Percentiles rank a stretch among this genome's conserved stretches.
phyloP scores from a whole-genome alignment of 92 coral and sea anemone genomes.

The Parazoanthus darwini region DNA sequence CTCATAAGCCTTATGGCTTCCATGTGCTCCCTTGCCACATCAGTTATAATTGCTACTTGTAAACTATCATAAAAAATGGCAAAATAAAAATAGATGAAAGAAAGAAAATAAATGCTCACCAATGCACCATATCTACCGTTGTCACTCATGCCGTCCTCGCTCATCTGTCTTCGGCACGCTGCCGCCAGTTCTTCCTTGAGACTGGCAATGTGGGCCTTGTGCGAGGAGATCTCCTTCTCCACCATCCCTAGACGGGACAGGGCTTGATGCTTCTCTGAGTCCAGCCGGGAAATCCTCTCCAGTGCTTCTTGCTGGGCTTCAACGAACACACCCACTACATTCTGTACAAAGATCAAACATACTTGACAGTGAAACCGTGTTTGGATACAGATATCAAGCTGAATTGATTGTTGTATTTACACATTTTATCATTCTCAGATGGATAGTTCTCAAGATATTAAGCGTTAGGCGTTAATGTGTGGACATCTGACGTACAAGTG shows the following conservation, averaged over 20 bases:
- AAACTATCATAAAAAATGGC: no score
- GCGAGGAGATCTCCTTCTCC: constrained; percentile 88
- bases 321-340: constrained; percentile 81
- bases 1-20: no score
- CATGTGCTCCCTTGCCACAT: no score
- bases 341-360: constrained; percentile 49
- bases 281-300: constrained; percentile 84
- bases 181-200: constrained; percentile 91
- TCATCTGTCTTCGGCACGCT: constrained; percentile 91
- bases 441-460: no score
- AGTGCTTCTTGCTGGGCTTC: constrained; percentile 95
- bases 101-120: constrained; percentile 25
- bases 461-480: no score
- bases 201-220: constrained; percentile 86
- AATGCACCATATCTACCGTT: constrained; percentile 50
- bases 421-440: no score
- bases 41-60: no score
- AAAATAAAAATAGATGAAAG: no score
- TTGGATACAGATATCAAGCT: no score
- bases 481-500: no score
- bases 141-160: constrained; percentile 87
- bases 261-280: constrained; percentile 89
- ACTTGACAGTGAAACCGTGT: no score
- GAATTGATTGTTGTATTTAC: no score
- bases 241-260: constrained; percentile 74